Percentiles rank a stretch among this genome's conserved stretches.
Evolutionary conservation across 2,797 vertebrate genomes (phyloP).

Genomic region (Acanthurus tractus): DNA sequence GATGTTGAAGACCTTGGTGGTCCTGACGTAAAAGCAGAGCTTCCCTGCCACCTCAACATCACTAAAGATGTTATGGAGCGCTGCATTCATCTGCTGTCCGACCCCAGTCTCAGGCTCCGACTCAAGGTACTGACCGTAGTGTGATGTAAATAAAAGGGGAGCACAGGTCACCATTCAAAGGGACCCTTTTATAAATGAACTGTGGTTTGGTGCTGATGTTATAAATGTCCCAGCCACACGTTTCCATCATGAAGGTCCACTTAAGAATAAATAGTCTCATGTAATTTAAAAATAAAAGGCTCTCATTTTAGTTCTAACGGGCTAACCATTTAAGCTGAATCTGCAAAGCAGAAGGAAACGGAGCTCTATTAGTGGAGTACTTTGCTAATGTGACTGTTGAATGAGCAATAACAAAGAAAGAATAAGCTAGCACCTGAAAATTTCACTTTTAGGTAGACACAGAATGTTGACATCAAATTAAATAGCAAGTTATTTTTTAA

Average conservation of each 20-base stretch:
- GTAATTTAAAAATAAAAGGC: neutral
- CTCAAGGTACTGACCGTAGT: slow-evolving; percentile 86
- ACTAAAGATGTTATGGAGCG: slow-evolving; percentile 91
- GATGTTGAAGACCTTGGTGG: slow-evolving; percentile 35
- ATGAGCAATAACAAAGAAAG: neutral
- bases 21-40: slow-evolving; percentile 79
- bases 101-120: slow-evolving; percentile 86
- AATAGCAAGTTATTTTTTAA: neutral
- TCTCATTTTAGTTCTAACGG: neutral
- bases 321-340: neutral
- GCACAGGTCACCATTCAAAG: neutral
- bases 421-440: neutral
- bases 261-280: neutral
- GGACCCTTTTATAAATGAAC: neutral
- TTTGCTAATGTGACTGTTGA: neutral
- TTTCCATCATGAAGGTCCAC: neutral
- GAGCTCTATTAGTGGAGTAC: neutral
- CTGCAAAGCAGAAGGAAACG: neutral
- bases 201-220: neutral
- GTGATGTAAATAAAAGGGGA: neutral
- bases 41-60: slow-evolving; percentile 88
- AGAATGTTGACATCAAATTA: neutral
- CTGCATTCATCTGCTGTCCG: slow-evolving; percentile 91
- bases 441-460: neutral
- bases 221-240: neutral